Evolutionary conservation across 92 coral and sea anemone species (phyloP).

Genomic region (Paragorgia papillata): DNA sequence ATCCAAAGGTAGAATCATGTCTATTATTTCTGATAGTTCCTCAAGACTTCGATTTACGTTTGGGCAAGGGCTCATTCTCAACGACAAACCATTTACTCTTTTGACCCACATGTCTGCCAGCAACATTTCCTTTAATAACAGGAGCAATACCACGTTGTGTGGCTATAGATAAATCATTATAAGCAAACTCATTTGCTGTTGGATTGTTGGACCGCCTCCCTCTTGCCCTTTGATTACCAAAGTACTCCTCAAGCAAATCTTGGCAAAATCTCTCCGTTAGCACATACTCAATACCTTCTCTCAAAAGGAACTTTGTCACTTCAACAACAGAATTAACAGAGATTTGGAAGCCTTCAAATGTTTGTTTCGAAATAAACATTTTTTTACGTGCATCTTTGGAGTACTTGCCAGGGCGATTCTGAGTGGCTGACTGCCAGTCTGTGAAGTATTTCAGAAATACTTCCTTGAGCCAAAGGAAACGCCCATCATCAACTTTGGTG

Average conservation of each 20-base stretch:
- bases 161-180: constrained; percentile 16
- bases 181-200: constrained; percentile 9
- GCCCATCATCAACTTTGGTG: not conserved
- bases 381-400: constrained; percentile 49
- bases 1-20: too few relatives aligned
- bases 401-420: constrained; percentile 66
- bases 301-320: not conserved
- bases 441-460: constrained; percentile 52
- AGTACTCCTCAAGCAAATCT: constrained; percentile 19
- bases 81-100: too few relatives aligned
- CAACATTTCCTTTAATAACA: constrained; percentile 11
- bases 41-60: too few relatives aligned
- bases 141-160: constrained; percentile 15
- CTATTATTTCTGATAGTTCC: too few relatives aligned
- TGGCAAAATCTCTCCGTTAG: constrained; percentile 18
- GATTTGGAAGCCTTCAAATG: constrained; percentile 45
- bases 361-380: constrained; percentile 67
- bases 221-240: constrained; percentile 14
- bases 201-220: constrained; percentile 26
- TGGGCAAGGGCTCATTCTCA: too few relatives aligned
- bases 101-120: not conserved
- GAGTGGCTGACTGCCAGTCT: constrained; percentile 55
- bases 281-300: constrained; percentile 14
- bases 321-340: constrained; percentile 47
- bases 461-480: constrained; percentile 17